These are phyloP conservation scores for Laspeyria flexula DNA, from an alignment of 2,888 invertebrate species.

Conservation along the genomic window DNA sequence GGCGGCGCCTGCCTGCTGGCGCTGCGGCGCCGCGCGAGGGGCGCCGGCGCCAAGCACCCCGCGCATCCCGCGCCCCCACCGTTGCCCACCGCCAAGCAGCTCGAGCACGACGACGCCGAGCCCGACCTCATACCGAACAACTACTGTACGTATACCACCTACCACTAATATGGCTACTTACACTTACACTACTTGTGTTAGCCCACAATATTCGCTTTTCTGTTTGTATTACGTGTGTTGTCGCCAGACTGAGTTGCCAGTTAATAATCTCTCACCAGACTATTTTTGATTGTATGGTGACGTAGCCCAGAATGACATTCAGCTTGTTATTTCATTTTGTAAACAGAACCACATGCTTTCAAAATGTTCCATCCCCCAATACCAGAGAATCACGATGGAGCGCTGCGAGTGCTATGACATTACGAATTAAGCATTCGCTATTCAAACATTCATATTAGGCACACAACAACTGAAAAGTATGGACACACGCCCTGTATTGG, in stretches of 20 bases:
- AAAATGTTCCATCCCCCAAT: no score
- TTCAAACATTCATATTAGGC: slow-evolving; percentile 49
- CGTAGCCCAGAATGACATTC: no score
- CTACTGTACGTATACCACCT: slow-evolving; percentile 65
- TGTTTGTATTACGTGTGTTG: no score
- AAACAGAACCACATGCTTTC: no score
- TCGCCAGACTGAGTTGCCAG: no score
- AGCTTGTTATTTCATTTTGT: no score
- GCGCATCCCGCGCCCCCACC: slow-evolving; percentile 41
- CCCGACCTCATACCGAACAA: slow-evolving; percentile 81
- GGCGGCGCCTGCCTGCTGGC: slow-evolving; percentile 65
- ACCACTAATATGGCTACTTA: no score
- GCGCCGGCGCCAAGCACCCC: slow-evolving; percentile 53
- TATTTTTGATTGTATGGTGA: no score
- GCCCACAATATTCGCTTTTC: no score
- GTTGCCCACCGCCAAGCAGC: slow-evolving; percentile 32
- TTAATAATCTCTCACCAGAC: no score
- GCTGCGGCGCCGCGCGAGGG: slow-evolving; percentile 61
- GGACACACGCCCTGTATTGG: neutral
- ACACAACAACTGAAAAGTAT: slow-evolving; percentile 37
- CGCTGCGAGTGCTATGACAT: slow-evolving; percentile 28
- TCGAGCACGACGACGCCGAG: slow-evolving; percentile 74
- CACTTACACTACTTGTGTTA: no score
- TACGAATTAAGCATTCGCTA: slow-evolving; percentile 23
- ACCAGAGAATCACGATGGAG: neutral